Evolutionary conservation across 2,888 invertebrate species (phyloP), one percentile per base, ranked within the genome.

Genomic region (Agrochola macilenta): DNA sequence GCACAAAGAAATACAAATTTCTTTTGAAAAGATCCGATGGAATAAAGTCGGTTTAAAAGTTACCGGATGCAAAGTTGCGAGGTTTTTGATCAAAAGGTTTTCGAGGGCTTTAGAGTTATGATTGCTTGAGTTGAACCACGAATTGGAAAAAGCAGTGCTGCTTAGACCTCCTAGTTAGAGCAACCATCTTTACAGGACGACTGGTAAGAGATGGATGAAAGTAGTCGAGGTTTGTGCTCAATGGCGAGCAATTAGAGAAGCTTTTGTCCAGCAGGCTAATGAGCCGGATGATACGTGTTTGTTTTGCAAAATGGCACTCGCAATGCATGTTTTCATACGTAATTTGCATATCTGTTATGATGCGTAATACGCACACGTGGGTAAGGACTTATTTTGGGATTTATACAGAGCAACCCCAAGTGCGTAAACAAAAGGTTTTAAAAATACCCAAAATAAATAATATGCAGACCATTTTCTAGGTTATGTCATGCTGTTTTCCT

Each of bases 21-120:
- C 60, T 69, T 73, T 82, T 54, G 64, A 66, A 52, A 60, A 79
- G 58, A 82, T 60, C 54, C 20, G 64, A 69, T 72, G 52, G 70
- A 66, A 74, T 66, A 35, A 83, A 83, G 72, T 74, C 26, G 46
- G 65, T 74, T 82, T 70, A 70, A 83, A 83, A 79, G 61, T 82
- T 82, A 66, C 60, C 74, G 39, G 63, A 69, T 75, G 35, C 20
- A 39, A 81, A 65, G 43, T 69, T 76, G 82, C 35, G 58, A 14
- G 81, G 76, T 54, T 69, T 58, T 76, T 82, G 79, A 80, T 79
- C 76, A 76, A 81, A 79, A 79, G 69, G 35, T 54, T 73, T 68
- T 77, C 54, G 39, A 30, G 14, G 61, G 30, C 26, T 76, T 60
- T 65, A 39, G 20, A 76, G 26, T 82, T 69, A 69, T 81, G 76